Conservation (phyloP, 2,888 invertebrate species). For the Pheosia tremula region DNA sequence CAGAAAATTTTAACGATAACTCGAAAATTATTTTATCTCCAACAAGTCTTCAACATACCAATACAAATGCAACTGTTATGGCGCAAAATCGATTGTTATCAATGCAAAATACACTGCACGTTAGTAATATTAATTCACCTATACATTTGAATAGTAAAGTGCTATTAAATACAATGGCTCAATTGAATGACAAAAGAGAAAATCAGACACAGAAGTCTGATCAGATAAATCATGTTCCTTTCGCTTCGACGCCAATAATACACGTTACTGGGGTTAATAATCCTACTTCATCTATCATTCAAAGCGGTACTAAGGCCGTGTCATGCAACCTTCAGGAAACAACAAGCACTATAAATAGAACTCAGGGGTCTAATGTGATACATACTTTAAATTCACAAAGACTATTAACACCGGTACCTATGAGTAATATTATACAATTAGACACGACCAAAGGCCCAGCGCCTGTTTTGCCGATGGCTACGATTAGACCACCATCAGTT, state of each 20-base stretch:
- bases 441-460: constrained; percentile 64
- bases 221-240: constrained; percentile 57
- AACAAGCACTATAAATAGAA: constrained; percentile 55
- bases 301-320: constrained; percentile 63
- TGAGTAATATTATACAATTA: constrained; percentile 65
- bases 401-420: constrained; percentile 60
- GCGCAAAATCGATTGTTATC: constrained; percentile 77
- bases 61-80: constrained; percentile 66
- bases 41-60: constrained; percentile 59
- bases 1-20: constrained; percentile 59
- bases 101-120: constrained; percentile 72
- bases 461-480: constrained; percentile 71
- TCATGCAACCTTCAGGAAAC: constrained; percentile 63
- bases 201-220: constrained; percentile 61
- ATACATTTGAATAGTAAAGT: constrained; percentile 71
- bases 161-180: constrained; percentile 61
- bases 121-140: constrained; percentile 62
- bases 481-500: constrained; percentile 64
- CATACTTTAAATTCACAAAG: constrained; percentile 70
- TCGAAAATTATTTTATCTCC: constrained; percentile 76
- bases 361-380: constrained; percentile 68
- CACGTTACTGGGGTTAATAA: constrained; percentile 67
- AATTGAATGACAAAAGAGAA: constrained; percentile 69
- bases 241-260: constrained; percentile 63
- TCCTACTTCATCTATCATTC: constrained; percentile 62